Percentiles rank a stretch among this genome's conserved stretches.
phyloP scores from a whole-genome alignment of 2,888 invertebrate species.

The Lypha dubia region DNA sequence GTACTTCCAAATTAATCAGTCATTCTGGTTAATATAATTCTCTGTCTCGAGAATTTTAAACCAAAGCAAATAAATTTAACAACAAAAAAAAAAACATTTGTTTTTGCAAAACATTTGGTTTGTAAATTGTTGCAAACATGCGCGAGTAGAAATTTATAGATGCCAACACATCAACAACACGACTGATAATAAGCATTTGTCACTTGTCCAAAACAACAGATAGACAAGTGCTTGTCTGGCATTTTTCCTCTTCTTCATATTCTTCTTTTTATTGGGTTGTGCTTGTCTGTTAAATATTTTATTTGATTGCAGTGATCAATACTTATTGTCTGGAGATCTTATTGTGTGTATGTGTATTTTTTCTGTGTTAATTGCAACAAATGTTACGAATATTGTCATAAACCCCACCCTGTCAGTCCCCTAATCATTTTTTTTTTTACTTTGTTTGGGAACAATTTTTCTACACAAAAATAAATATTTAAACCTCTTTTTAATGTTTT shows the following conservation, averaged over 20 bases:
- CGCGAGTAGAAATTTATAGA: background rate
- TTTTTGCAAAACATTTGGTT: constrained; percentile 17
- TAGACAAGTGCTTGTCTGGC: constrained; percentile 20
- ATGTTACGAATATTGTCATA: background rate
- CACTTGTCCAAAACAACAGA: constrained; percentile 7
- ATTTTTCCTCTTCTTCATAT: background rate
- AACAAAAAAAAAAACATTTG: background rate
- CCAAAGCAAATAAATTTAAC: background rate
- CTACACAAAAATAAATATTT: constrained; percentile 23
- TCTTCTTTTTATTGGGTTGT: background rate
- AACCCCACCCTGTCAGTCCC: background rate
- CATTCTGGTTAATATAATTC: background rate
- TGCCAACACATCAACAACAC: constrained; percentile 7
- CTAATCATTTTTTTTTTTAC: background rate
- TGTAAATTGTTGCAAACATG: constrained; percentile 9
- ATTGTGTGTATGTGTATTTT: background rate
- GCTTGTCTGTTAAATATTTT: constrained; percentile 12
- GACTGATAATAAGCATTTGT: constrained; percentile 22
- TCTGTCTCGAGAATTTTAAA: background rate
- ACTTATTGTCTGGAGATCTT: background rate
- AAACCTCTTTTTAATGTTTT: background rate
- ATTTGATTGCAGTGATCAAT: constrained; percentile 1
- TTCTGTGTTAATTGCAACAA: constrained; percentile 7
- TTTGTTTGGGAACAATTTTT: constrained; percentile 31
- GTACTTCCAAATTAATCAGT: background rate